Percentiles rank a stretch among this genome's conserved stretches.
These are phyloP conservation scores for Heliconius nattereri DNA, from an alignment of 1,140 invertebrate species.

Conservation along the genomic window DNA sequence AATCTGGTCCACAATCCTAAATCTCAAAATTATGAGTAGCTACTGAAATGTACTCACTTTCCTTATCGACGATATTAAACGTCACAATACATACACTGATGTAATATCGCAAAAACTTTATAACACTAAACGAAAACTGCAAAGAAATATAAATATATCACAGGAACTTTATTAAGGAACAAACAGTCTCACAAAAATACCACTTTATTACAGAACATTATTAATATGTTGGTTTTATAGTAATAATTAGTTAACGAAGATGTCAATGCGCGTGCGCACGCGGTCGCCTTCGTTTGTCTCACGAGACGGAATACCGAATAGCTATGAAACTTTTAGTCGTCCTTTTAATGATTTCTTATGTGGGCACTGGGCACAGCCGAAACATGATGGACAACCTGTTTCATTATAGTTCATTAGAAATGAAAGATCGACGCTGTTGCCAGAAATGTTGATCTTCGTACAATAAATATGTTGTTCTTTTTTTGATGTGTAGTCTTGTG, in stretches of 20 bases:
- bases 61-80: slow-evolving; percentile 14
- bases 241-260: background rate
- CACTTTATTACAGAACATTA: background rate
- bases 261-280: background rate
- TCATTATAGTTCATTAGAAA: background rate
- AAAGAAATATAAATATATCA: background rate
- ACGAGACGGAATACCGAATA: background rate
- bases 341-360: background rate
- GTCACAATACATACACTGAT: slow-evolving; percentile 4
- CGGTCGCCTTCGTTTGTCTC: slow-evolving; percentile 6
- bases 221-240: background rate
- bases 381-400: slow-evolving; percentile 29
- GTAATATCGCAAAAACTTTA: background rate
- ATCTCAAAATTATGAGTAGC: background rate
- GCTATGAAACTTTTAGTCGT: background rate
- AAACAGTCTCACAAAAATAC: background rate
- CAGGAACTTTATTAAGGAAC: background rate
- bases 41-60: slow-evolving; percentile 14
- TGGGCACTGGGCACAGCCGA: background rate
- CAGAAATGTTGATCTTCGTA: background rate
- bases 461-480: background rate
- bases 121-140: background rate
- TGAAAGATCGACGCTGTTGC: background rate
- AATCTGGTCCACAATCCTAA: background rate
- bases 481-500: no score